Conservation (phyloP, 64 coral and sea anemone species). For the Stichodactyla mertensii region DNA sequence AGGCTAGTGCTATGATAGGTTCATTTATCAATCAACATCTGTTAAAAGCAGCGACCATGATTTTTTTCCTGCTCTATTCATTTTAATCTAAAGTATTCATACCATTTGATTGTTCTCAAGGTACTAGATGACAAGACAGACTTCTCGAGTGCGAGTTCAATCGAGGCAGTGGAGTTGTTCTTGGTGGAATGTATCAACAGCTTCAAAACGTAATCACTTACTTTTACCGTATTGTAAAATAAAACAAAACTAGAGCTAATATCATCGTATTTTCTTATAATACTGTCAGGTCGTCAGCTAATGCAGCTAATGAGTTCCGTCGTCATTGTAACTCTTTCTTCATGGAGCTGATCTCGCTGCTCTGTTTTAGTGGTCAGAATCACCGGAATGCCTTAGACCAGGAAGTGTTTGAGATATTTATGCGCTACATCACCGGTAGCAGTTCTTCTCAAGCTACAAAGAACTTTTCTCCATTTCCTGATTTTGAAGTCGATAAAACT, state of each 20-base stretch:
- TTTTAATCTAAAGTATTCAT: not conserved
- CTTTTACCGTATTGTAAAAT: too few species aligned
- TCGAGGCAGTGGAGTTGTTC: conserved; percentile 50
- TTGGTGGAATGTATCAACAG: conserved; percentile 47
- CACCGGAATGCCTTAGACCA: conserved; percentile 4
- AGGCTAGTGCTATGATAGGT: too few species aligned
- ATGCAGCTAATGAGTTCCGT: conserved; percentile 31
- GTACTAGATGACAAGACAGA: conserved; percentile 50
- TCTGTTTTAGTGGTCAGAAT: conserved; percentile 56
- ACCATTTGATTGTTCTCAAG: conserved; percentile 1
- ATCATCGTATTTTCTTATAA: not conserved
- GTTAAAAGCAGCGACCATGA: not conserved
- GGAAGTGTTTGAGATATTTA: conserved; percentile 55
- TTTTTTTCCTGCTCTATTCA: not conserved
- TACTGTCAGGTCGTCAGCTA: conserved; percentile 25
- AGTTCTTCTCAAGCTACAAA: conserved; percentile 37
- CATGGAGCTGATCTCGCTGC: conserved; percentile 76
- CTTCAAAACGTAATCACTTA: not conserved
- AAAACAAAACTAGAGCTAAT: too few species aligned
- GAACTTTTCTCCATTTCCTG: conserved; percentile 74
- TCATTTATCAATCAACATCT: too few species aligned
- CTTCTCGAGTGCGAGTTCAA: conserved; percentile 35
- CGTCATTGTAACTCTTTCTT: conserved; percentile 73
- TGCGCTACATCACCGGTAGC: conserved; percentile 49
- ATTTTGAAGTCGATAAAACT: conserved; percentile 60